A percentile compares a stretch with the other conserved stretches of the same genome.
Conservation (phyloP, 1,140 invertebrate genomes). For the Leptopilina boulardi region DNA sequence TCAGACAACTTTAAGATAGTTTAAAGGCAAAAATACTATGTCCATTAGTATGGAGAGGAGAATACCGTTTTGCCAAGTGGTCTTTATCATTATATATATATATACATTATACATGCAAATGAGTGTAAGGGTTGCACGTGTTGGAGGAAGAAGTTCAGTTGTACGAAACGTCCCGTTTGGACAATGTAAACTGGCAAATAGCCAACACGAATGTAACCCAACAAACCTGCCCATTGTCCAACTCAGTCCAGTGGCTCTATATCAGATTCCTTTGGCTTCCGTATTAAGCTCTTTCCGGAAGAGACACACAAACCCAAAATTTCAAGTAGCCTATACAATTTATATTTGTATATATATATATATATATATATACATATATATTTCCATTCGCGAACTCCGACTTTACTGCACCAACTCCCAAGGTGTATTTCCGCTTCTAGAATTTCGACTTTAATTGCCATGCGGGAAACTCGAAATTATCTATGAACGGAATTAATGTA, state of each 20-base stretch:
- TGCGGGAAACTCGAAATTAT: neutral
- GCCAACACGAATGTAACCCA: constrained; percentile 40
- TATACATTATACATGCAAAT: constrained; percentile 17
- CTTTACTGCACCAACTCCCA: constrained; percentile 35
- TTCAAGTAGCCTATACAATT: constrained; percentile 36
- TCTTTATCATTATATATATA: constrained; percentile 40
- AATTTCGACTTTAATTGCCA: constrained; percentile 9
- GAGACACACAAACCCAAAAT: constrained; percentile 38
- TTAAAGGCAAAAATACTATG: constrained; percentile 41
- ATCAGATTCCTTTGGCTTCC: constrained; percentile 44
- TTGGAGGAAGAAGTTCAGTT: constrained; percentile 44
- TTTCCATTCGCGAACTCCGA: neutral
- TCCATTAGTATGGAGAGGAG: constrained; percentile 38
- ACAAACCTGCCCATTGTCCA: constrained; percentile 43
- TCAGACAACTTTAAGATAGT: no score
- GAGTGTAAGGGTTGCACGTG: constrained; percentile 35
- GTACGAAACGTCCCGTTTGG: constrained; percentile 38
- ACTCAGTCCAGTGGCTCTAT: constrained; percentile 39
- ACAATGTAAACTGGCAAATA: constrained; percentile 49
- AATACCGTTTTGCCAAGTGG: constrained; percentile 46
- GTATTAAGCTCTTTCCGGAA: constrained; percentile 40
- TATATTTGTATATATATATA: constrained; percentile 17
- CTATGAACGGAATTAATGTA: neutral
- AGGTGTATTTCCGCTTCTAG: constrained; percentile 6
- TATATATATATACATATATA: no score